A percentile compares a stretch with the other conserved stretches of the same genome.
These are phyloP conservation scores for Scytalopus superciliaris DNA, from an alignment of 2,113 vertebrate species.

Conservation along the genomic window DNA sequence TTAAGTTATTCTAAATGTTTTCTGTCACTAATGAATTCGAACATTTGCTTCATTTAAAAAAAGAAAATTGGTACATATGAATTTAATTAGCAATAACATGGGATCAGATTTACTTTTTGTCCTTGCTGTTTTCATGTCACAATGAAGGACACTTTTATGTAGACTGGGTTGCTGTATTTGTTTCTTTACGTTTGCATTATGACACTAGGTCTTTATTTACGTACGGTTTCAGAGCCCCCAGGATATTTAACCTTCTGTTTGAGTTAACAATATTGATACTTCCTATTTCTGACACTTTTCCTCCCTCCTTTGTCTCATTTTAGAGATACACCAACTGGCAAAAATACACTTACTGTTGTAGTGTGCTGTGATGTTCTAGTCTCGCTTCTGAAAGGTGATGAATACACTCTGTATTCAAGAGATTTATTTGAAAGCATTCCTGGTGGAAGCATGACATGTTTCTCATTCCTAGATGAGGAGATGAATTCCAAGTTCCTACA, in stretches of 20 bases:
- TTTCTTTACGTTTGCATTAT: neutral
- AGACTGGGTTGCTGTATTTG: neutral
- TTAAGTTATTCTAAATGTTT: neutral
- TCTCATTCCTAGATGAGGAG: neutral
- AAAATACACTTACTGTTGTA: neutral
- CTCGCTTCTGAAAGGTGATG: neutral
- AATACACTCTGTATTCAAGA: neutral
- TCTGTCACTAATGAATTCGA: neutral
- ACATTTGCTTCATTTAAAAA: neutral
- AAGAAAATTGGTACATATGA: neutral
- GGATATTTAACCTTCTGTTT: conserved; percentile 28
- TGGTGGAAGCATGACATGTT: neutral
- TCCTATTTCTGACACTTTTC: conserved; percentile 22
- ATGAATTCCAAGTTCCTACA: neutral
- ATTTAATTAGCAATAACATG: neutral
- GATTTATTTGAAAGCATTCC: neutral
- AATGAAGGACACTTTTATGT: neutral
- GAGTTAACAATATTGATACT: conserved; percentile 36
- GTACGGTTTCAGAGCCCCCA: neutral
- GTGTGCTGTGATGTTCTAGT: neutral
- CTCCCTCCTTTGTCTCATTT: conserved; percentile 3
- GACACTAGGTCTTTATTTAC: neutral
- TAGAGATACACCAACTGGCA: neutral
- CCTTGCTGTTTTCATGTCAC: neutral
- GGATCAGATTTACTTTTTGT: neutral